A percentile compares a stretch with the other conserved stretches of the same genome.
These are phyloP conservation scores for Anomalospiza imberbis DNA, from an alignment of 2,797 vertebrate genomes.

Conservation along the genomic window DNA sequence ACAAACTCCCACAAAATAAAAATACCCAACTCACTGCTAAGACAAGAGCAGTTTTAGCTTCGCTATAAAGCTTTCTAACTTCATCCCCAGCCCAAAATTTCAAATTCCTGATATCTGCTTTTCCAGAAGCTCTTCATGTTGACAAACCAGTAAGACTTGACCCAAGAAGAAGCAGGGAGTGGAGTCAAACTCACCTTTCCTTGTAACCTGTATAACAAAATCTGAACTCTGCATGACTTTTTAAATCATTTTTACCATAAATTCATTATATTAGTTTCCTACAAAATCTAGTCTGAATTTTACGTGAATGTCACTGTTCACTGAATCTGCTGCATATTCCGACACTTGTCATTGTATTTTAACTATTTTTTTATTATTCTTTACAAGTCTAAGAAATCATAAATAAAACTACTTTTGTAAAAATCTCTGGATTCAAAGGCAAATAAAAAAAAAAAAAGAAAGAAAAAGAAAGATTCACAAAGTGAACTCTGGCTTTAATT, in stretches of 20 bases:
- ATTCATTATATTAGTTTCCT: not conserved
- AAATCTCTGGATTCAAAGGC: not conserved
- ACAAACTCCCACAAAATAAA: not conserved
- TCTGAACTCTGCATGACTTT: fast-evolving
- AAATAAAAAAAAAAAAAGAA: not conserved
- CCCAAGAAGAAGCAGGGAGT: not conserved
- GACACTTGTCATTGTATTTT: not conserved
- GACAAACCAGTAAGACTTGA: not conserved
- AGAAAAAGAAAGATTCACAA: not conserved
- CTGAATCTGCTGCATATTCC: not conserved
- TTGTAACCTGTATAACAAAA: not conserved
- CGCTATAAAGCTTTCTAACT: not conserved
- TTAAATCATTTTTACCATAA: not conserved
- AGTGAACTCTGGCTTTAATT: not conserved
- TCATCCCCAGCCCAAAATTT: not conserved
- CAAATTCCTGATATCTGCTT: not conserved
- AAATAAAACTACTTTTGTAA: not conserved
- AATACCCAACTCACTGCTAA: not conserved
- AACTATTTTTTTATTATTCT: not conserved
- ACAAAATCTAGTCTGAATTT: not conserved
- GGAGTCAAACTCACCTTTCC: not conserved
- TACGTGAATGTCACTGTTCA: not conserved
- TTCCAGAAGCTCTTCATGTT: not conserved
- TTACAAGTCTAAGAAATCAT: not conserved
- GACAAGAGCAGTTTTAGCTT: not conserved